Evolutionary conservation across 2,888 invertebrate species (phyloP), one percentile per base, ranked within the genome.

Genomic region (Aleiodes alternator): DNA sequence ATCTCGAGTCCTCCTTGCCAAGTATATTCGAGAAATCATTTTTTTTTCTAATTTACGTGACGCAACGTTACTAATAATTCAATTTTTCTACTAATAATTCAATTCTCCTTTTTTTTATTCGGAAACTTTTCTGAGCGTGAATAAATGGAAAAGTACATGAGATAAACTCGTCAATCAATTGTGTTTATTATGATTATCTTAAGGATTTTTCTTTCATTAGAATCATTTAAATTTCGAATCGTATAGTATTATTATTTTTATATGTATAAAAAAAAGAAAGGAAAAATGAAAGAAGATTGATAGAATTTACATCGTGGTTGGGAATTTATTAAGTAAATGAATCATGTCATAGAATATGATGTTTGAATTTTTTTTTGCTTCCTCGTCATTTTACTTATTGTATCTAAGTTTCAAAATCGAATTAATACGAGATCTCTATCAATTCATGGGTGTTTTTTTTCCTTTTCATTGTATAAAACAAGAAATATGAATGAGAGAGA

Each of bases 211-310:
- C 38, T 29, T 23, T 48, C 48, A 34, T 31, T 55, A 70, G 59
- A 66, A 51, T 68, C 51, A 50, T 68, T 72, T 31, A 55, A 73
- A 80, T 78, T 79, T 77, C 80, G 77, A 80, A 83, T 83, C 81
- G 78, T 75, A 83, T 84, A 86, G 85, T 85, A 85, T 85, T 86
- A 84, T 85, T 85, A 85, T 83, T 85, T 86, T 84, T 85, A 85
- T 84, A 85, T 81, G 80, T 84, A 68, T 23, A 51, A 31, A 71
- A 70, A 43, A 73, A 69, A 72, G 69, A 53, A 50, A 34, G 51
- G 56, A 75, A 72, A 43, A 43, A 3, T 43, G 43, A 43, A 43
- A 9, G 43, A 43, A 68, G 75, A 73, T 69, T 69, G 53, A 75
- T 61, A 79, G 51, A 69, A 69, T 72, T 59, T 14, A 66, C 43